Base-by-base conservation (phyloP, 2,113 vertebrate genomes). In the Labeo catla region DNA sequence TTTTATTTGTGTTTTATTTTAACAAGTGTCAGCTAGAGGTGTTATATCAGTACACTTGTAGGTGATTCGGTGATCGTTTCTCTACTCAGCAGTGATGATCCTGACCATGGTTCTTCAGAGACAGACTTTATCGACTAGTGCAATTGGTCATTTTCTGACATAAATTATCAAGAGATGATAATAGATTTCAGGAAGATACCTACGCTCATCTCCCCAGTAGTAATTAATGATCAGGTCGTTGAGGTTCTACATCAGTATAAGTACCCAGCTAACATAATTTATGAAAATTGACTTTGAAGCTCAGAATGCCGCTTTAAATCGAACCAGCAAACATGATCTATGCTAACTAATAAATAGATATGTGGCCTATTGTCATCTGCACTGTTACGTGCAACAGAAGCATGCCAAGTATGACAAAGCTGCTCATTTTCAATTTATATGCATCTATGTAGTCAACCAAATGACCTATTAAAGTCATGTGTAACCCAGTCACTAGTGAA, bases 81-180 rank as follows among this genome's bases (percentile, higher is more conserved):
- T 16, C 28, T 70, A 2, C 28, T 68, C 9, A 39, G 23, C 34
- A 68, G 3, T 0, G 34, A 36, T 4, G 34, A 68, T 68, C 23
- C 6, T 36, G 66, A 39, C 28, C 36, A 43, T 43, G 15, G 66
- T 70, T 16, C 66, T 43, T 7, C 19, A 70, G 6, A 43, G 66
- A 13, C 66, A 70, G 66, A 43, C 43, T 70, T 16, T 70, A 70
- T 16, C 13, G 36, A 70, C 12, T 43, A 13, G 34, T 19, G 66
- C 28, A 39, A 43, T 10, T 36, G 19, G 66, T 43, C 66, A 34
- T 70, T 70, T 72, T 72, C 10, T 36, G 36, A 72, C 36, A 72
- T 79, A 59, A 9, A 79, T 23, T 57, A 16, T n/a, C 21, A 79
- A 79, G n/a, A 39, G 76, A 79, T 79, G 8, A 43, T 43, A 19